A percentile compares a stretch with the other conserved stretches of the same genome.
Conservation (phyloP, 2,113 vertebrate genomes). For the Petroica traversi region DNA sequence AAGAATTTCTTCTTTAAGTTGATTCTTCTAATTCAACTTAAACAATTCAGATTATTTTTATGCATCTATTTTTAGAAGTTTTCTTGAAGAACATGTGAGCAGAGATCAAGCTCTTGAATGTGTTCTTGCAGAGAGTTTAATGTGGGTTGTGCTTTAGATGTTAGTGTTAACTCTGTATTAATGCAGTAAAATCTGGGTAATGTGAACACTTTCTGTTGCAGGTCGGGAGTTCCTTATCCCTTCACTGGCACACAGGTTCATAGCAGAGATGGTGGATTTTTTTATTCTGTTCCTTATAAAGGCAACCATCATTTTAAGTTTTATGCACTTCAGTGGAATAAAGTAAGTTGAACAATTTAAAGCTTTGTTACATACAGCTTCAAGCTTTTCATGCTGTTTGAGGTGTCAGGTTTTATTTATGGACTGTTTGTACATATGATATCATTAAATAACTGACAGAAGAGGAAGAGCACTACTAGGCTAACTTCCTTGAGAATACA, state of each 20-base stretch:
- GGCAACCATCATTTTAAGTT: slow-evolving; percentile 89
- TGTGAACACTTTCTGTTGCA: slow-evolving; percentile 56
- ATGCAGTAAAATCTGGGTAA: not conserved
- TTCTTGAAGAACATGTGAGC: not conserved
- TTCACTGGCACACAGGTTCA: slow-evolving; percentile 88
- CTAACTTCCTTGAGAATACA: not conserved
- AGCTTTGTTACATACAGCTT: not conserved
- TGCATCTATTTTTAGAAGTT: not conserved
- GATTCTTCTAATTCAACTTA: not conserved
- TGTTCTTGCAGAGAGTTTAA: not conserved
- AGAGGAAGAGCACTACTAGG: not conserved
- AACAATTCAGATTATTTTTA: not conserved
- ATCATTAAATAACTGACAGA: not conserved
- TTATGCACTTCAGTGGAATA: slow-evolving; percentile 95
- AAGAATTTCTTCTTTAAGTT: no score
- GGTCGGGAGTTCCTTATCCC: slow-evolving; percentile 91
- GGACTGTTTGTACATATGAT: not conserved
- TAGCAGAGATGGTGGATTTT: slow-evolving; percentile 95
- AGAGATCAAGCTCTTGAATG: not conserved
- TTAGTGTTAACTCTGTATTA: not conserved
- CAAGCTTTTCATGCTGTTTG: not conserved
- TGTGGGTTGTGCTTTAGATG: not conserved
- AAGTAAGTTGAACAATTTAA: slow-evolving; percentile 82
- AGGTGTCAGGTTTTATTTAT: not conserved
- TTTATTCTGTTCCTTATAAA: slow-evolving; percentile 95